Evolutionary conservation across 2,113 vertebrate species (phyloP), one percentile per base, ranked within the genome.

Genomic region (Calonectris borealis): DNA sequence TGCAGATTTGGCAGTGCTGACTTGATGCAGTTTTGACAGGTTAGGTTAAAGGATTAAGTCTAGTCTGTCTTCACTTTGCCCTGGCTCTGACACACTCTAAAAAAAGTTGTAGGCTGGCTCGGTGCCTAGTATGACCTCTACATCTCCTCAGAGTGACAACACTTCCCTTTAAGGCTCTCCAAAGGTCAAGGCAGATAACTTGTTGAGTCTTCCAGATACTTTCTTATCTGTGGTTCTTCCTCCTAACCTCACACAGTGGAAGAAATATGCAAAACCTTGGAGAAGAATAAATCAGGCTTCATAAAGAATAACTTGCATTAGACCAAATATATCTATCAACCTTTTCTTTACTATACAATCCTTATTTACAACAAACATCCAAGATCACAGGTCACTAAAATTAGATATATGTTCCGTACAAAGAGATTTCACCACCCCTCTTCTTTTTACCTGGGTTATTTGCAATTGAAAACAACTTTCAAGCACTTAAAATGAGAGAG

Each of bases 141-240:
- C 96, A 97, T 98, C 97, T 98, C 96, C 97, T 95, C 87, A 24
- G 90, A 97, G 96, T 98, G 98, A 98, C 98, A 98, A 98, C 98
- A 98, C 98, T 98, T 97, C 94, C 92, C 96, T 98, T 93, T 94
- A 97, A 95, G 97, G 97, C 97, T 97, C 97, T 98, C 94, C 94
- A 98, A 96, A 98, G 98, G 98, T 98, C 97, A 90, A 83, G 82
- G 89, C 94, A 97, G 98, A 98, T 98, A 98, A 98, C 98, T 98
- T 98, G 92, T 91, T 72, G 77, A 96, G 70, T 84, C 92, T 96
- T 91, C 68, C 34, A 94, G 96, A 97, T 97, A 97, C 86, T 93
- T 96, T 83, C 93, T 98, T 98, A 98, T 98, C 98, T 95, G 82
- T n/a, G 12, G 61, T 92, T 97, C 95, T 97, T 97, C 96, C 97